These are phyloP conservation scores for Nasonia giraulti DNA, from an alignment of 1,140 invertebrate species.

Conservation along the genomic window DNA sequence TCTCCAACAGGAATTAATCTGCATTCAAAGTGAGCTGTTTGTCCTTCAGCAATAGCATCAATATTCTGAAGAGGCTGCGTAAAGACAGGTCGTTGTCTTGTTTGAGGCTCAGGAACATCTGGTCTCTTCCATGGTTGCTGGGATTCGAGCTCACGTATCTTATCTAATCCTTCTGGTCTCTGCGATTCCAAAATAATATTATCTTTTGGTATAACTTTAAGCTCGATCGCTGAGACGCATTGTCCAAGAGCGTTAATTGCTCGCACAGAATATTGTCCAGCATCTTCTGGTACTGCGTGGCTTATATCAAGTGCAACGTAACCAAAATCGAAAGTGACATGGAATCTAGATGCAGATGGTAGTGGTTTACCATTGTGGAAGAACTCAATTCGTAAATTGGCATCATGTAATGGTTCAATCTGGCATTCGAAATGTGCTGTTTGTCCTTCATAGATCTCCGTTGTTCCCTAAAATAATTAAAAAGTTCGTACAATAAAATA, in stretches of 20 bases:
- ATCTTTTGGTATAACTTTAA: slow-evolving; percentile 88
- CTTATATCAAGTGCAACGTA: slow-evolving; percentile 94
- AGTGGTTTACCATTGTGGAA: slow-evolving; percentile 93
- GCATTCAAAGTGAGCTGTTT: slow-evolving; percentile 96
- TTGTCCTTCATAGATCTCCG: slow-evolving; percentile 88
- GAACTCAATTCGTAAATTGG: slow-evolving; percentile 92
- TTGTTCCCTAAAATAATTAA: slow-evolving; percentile 79
- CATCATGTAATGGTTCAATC: slow-evolving; percentile 93
- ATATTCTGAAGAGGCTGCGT: slow-evolving; percentile 95
- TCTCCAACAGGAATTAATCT: slow-evolving; percentile 98
- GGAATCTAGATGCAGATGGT: slow-evolving; percentile 90
- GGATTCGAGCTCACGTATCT: slow-evolving; percentile 93
- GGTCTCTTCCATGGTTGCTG: slow-evolving; percentile 85
- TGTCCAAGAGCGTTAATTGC: slow-evolving; percentile 92
- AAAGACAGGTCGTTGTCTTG: slow-evolving; percentile 93
- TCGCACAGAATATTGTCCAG: slow-evolving; percentile 93
- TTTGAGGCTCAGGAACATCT: slow-evolving; percentile 87
- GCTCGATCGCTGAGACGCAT: slow-evolving; percentile 86
- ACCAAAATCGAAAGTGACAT: slow-evolving; percentile 96
- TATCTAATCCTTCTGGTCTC: slow-evolving; percentile 95
- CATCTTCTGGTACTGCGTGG: slow-evolving; percentile 93
- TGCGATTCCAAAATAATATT: slow-evolving; percentile 95
- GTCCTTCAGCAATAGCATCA: slow-evolving; percentile 90
- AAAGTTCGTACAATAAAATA: slow-evolving; percentile 21
- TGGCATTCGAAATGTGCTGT: slow-evolving; percentile 93